Evolutionary conservation across 2,797 vertebrate species (phyloP).

Genomic region (Thaleichthys pacificus): DNA sequence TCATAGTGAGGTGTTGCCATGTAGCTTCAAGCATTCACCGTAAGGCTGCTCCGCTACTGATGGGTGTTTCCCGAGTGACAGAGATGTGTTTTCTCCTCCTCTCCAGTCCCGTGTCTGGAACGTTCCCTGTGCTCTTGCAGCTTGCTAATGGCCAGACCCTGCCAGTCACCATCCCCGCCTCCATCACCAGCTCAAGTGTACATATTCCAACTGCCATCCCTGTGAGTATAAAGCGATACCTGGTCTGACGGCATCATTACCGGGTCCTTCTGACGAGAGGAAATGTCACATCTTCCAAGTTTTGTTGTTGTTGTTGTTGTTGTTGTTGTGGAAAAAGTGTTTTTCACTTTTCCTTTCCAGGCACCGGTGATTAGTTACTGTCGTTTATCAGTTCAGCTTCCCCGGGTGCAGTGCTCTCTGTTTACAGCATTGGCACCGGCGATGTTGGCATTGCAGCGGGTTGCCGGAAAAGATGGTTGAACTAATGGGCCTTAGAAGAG

Average conservation of each 20-base stretch:
- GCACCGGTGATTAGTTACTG: conserved; percentile 32
- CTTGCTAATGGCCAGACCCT: conserved; percentile 98
- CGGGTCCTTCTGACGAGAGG: background rate
- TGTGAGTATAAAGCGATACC: conserved; percentile 75
- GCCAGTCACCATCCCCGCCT: conserved; percentile 96
- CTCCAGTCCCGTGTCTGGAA: conserved; percentile 91
- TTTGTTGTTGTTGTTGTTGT: background rate
- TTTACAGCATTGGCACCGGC: conserved; percentile 54
- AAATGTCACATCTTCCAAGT: background rate
- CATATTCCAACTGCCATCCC: conserved; percentile 96
- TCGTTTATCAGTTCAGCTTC: conserved; percentile 33
- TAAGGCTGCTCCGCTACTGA: too few relatives aligned
- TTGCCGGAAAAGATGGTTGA: conserved; percentile 52
- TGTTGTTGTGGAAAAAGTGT: background rate
- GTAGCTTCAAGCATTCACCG: conserved; percentile 3
- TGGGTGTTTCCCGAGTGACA: too few relatives aligned
- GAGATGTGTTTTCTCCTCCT: conserved; percentile 32
- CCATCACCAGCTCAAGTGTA: conserved; percentile 95
- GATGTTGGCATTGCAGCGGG: conserved; percentile 52
- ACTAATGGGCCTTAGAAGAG: conserved; percentile 66
- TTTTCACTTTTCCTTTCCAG: conserved; percentile 13
- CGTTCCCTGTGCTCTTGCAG: conserved; percentile 97
- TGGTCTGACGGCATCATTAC: background rate
- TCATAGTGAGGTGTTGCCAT: conserved; percentile 16
- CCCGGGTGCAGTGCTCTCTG: conserved; percentile 44